Evolutionary conservation across 2,113 vertebrate genomes (phyloP), one percentile per base, ranked within the genome.

Genomic region (Pteruthius melanotis): DNA sequence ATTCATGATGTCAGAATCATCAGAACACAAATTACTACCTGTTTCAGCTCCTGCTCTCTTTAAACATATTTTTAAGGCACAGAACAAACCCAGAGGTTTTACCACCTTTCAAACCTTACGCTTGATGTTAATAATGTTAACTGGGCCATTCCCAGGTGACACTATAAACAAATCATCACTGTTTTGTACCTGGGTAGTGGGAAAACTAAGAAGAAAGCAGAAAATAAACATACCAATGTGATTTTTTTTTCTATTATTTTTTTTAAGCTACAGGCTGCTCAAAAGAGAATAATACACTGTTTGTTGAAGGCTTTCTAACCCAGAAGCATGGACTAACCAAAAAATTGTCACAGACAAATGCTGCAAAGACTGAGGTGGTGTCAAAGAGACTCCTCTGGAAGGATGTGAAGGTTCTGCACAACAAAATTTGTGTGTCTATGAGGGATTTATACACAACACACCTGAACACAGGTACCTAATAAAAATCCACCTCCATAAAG

Each of bases 341-440:
- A 75, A 63, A 53, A 64, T 1, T 57, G 37, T n/a, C 53, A 33
- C 10, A 53, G 61, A 72, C 1, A 4, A 79, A 35, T 0, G 0
- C 4, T 78, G 44, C 23, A 24, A 54, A 74, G 35, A 66, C 35
- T 42, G 23, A 2, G 5, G 27, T 2, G 31, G 30, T 39, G 24
- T 65, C 1, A 2, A 59, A 66, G 27, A 49, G 10, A 24, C 28
- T 53, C 42, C 49, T 87, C 52, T 54, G 52, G 35, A 45, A 83
- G n/a, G 53, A 80, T 5, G 0, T 45, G 19, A 88, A 47, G 15
- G 19, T 31, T 75, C 13, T 54, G 37, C 42, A 24, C 14, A 57
- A 61, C 0, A 0, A 11, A 37, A 60, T 52, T 40, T 56, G 26
- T 18, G 31, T 27, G 52, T 17, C 39, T 37, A 0, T 1, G 0